Base-by-base conservation (phyloP, 1,140 invertebrate species). In the Atta texana region DNA sequence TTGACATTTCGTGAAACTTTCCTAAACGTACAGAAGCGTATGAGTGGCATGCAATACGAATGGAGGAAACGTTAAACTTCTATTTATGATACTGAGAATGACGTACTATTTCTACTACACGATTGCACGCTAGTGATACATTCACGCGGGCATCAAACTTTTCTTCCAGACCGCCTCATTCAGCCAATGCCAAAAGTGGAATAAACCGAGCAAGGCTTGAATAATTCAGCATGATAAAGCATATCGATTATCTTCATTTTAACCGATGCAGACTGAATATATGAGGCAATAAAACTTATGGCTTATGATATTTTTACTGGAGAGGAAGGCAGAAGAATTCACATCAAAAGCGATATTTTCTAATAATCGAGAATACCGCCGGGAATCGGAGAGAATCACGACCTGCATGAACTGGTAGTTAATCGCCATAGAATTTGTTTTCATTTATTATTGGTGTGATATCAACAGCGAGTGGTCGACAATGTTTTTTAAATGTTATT, bases 161-260 rank as follows among this genome's bases (percentile, higher is more conserved):
- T 81, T 81, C 51, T 71, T 55, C n/a, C 49, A 57, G 64, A 69
- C 18, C 31, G 24, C n/a, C 39, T 49, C 28, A 16, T 49, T 77
- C 59, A 21, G n/a, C 74, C 77, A 55, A 69, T 55, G 51, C 66
- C 78, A 57, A 72, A 81, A 81, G 78, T 28, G 49, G 57, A 49
- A 51, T 78, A 63, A 78, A 44, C 66, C 66, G 51, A 28, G 71
- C 49, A 39, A 64, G 28, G 28, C 44, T 61, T 85, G 76, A 78
- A 78, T 85, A 77, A 77, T 85, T 77, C 69, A 76, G n/a, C 24
- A 44, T 44, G 39, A 44, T 44, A 44, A 44, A 10, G 39, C 59
- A 49, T 44, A 85, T 85, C 81, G 81, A 85, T 85, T 85, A 85
- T 77, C 72, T 59, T 31, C 81, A 28, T 78, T 66, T 63, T n/a